phyloP scores from a whole-genome alignment of 2,888 invertebrate species.

The Leptinotarsa tumamoca region DNA sequence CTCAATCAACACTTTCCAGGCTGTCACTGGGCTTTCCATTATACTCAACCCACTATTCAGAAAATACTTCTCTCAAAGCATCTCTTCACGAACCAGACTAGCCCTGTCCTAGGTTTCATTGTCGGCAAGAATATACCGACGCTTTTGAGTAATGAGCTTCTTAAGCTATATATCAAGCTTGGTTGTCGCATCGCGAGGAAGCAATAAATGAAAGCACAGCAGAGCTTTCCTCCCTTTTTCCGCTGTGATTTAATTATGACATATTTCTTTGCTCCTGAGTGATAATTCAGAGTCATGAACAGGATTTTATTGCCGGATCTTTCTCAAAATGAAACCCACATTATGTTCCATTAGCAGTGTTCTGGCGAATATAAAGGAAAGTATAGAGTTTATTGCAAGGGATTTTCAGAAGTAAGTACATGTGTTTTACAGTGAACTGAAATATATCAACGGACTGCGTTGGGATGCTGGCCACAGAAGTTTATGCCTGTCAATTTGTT shows the following conservation, averaged over 20 bases:
- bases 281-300: neutral
- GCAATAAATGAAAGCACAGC: constrained; percentile 1
- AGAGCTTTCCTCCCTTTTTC: neutral
- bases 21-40: no score
- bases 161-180: neutral
- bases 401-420: neutral
- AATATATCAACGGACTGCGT: no score
- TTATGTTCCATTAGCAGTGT: constrained; percentile 3
- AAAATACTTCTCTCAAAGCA: no score
- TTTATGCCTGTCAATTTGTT: no score
- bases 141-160: neutral
- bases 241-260: constrained; percentile 6
- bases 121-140: neutral
- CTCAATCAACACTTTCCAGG: no score
- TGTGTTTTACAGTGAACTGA: no score
- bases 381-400: neutral
- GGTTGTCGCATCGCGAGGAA: constrained; percentile 4
- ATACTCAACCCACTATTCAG: no score
- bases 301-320: neutral
- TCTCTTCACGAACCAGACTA: no score
- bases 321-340: neutral
- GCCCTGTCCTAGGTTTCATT: no score
- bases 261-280: neutral
- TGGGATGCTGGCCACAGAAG: no score
- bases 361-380: neutral